phyloP scores from a whole-genome alignment of 2,113 vertebrate species.

The Cathartes aura region DNA sequence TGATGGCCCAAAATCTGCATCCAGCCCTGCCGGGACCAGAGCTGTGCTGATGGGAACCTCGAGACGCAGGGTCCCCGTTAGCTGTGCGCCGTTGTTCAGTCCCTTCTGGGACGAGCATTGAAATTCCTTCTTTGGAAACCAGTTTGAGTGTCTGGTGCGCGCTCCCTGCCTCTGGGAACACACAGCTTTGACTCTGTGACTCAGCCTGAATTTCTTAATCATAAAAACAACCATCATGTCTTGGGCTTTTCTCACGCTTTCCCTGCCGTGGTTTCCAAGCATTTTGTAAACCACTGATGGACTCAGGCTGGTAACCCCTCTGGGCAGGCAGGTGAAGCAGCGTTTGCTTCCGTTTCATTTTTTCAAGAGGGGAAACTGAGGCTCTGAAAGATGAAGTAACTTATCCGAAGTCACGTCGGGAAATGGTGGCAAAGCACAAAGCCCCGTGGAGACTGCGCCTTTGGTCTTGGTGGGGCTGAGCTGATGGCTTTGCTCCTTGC shows the following conservation, averaged over 20 bases:
- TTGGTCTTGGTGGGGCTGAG: not conserved
- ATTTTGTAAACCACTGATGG: accelerated
- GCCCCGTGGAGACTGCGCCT: accelerated
- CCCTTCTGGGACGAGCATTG: accelerated
- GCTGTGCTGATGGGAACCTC: not conserved
- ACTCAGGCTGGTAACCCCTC: not conserved
- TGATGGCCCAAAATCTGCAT: accelerated
- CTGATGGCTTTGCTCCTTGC: not conserved
- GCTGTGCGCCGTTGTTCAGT: accelerated
- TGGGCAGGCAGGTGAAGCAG: not conserved
- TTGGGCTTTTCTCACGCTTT: not conserved
- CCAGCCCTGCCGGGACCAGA: accelerated
- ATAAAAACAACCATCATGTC: not conserved
- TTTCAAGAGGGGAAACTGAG: not conserved
- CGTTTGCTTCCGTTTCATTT: accelerated
- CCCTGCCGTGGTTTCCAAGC: not conserved
- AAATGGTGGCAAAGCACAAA: accelerated
- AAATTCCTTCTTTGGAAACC: not conserved
- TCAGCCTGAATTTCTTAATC: slow-evolving; percentile 25
- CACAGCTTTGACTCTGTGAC: not conserved
- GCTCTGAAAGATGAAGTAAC: not conserved
- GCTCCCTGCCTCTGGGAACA: not conserved
- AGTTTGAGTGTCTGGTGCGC: not conserved
- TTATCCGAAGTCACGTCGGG: accelerated
- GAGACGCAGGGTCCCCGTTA: not conserved